Conservation (phyloP, 2,797 vertebrate genomes). For the Paedocypris micromegethes region DNA sequence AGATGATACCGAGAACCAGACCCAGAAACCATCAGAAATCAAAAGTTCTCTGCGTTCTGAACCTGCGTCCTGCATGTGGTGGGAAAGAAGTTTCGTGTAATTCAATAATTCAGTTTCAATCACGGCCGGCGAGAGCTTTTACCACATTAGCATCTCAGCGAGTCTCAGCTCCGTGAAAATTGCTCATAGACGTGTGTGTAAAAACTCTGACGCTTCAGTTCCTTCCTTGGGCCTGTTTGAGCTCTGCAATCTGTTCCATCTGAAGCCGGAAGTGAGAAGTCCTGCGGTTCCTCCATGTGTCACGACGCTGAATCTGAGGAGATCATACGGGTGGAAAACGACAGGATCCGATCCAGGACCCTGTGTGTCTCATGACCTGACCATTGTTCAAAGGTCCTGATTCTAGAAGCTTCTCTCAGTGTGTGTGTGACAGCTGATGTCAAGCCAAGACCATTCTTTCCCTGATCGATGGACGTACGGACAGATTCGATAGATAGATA, state of each 20-base stretch:
- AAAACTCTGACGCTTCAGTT: neutral
- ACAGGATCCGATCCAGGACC: slow-evolving; percentile 40
- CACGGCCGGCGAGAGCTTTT: neutral
- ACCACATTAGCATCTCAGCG: slow-evolving; percentile 1
- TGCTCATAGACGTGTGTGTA: slow-evolving; percentile 1
- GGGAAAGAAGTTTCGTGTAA: slow-evolving; percentile 8
- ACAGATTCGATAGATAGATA: too few species aligned
- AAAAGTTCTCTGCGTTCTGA: too few species aligned
- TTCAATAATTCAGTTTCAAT: slow-evolving; percentile 31
- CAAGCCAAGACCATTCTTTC: slow-evolving; percentile 24
- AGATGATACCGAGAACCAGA: too few species aligned
- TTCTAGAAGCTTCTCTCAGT: too few species aligned
- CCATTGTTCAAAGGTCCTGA: slow-evolving; percentile 32
- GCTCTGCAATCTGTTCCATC: slow-evolving; percentile 33
- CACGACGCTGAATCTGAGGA: slow-evolving; percentile 23
- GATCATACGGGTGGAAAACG: slow-evolving; percentile 37
- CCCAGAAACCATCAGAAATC: too few species aligned
- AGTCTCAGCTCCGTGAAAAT: slow-evolving; percentile 9
- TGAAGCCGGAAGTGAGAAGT: slow-evolving; percentile 20
- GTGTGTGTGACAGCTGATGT: slow-evolving; percentile 23
- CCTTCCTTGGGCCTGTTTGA: slow-evolving; percentile 16
- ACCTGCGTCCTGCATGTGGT: neutral
- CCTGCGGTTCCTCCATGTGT: slow-evolving; percentile 48
- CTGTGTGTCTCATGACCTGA: slow-evolving; percentile 17
- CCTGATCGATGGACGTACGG: too few species aligned